phyloP scores from a whole-genome alignment of 2,797 vertebrate genomes.

The Sebastes aleutianus region DNA sequence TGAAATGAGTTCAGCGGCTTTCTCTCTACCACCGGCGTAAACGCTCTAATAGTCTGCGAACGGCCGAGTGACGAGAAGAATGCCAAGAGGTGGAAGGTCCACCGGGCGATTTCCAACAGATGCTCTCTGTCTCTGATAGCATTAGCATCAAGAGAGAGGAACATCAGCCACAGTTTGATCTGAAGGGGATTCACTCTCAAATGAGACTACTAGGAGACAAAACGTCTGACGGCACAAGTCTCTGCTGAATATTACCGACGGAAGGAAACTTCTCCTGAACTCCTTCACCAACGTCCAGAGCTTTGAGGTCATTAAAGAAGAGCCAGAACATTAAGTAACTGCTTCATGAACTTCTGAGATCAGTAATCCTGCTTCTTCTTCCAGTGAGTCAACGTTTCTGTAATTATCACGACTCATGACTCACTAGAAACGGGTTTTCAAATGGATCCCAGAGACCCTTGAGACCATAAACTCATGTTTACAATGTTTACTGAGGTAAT shows the following conservation, averaged over 20 bases:
- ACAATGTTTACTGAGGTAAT: no score
- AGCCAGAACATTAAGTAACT: background rate
- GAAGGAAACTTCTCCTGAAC: background rate
- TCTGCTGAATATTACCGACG: background rate
- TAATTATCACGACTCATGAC: background rate
- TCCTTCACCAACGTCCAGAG: background rate
- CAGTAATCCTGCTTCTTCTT: background rate
- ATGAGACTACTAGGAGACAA: background rate
- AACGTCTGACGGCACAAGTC: slow-evolving; percentile 1
- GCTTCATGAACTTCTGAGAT: background rate
- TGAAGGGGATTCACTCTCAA: slow-evolving; percentile 2
- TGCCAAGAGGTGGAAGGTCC: slow-evolving; percentile 83
- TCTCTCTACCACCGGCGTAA: slow-evolving; percentile 50
- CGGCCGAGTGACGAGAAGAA: slow-evolving; percentile 67
- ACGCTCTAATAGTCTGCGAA: slow-evolving; percentile 75
- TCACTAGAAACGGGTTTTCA: background rate
- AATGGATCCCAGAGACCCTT: no score
- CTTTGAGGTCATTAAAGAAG: no score
- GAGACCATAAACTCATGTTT: no score
- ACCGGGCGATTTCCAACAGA: slow-evolving; percentile 61
- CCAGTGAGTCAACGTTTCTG: background rate
- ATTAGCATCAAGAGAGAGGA: slow-evolving; percentile 44
- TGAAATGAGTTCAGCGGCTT: slow-evolving; percentile 80
- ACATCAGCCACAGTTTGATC: slow-evolving; percentile 10
- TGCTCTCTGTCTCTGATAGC: slow-evolving; percentile 45